Base-by-base conservation (phyloP, 2,113 vertebrate genomes). In the Brachyhypopomus gauderio region DNA sequence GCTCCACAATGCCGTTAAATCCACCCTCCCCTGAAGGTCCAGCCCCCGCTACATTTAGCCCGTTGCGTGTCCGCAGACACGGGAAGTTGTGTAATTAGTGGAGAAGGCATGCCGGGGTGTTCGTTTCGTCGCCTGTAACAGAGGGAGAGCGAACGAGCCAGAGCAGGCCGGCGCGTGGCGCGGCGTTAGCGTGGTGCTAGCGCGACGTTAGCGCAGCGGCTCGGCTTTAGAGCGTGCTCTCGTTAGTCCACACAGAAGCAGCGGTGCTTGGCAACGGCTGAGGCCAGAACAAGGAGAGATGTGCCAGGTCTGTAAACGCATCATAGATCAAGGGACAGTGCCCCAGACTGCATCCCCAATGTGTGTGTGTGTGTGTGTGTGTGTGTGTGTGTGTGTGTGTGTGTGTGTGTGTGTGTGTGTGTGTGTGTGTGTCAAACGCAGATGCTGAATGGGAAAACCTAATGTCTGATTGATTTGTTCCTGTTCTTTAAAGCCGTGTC, bases 1-100 rank as follows among this genome's bases (percentile, higher is more conserved):
- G 12, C 45, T 12, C 45, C 45, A 12, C 2, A 52, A 52, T 12
- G 45, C 8, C 45, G 12, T 52, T 52, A 52, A 14, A 52, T 1
- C 45, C 45, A 11, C 1, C 45, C 12, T 41, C 64, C 19, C 27
- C 64, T 67, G 45, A 52, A 52, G 45, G 22, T n/a, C n/a, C n/a
- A n/a, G n/a, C n/a, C n/a, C n/a, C n/a, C n/a, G 66, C 66, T 70
- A 41, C 66, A n/a, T 20, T 67, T 67, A 67, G 27, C 64, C 64
- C 34, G 17, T 2, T 9, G 30, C 23, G 12, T 52, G 9, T 12
- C 45, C 12, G 45, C 45, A 1, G 45, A 52, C 45, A 11, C 45
- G 45, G 45, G 45, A 52, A 8, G 45, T 27, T 23, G 23, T 34
- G 62, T 66, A 34, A 77, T 67, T 55, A 55, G 22, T 22, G 3